phyloP scores from a whole-genome alignment of 2,888 invertebrate genomes.

The Trilocha varians region DNA sequence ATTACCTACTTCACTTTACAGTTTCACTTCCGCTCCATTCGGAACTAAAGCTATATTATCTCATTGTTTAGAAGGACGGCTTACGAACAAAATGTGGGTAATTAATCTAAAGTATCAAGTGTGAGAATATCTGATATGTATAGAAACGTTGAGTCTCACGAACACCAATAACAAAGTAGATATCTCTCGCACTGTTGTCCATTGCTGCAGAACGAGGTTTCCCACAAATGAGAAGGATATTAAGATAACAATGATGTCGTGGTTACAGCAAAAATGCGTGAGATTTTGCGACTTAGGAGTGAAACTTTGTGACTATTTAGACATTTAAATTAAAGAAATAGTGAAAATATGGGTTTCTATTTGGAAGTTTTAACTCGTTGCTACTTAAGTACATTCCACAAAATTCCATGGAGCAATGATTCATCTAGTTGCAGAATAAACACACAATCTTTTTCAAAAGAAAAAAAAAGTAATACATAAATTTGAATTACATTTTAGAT shows the following conservation, averaged over 20 bases:
- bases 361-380: too few relatives aligned
- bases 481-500: too few relatives aligned
- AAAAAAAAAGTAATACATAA: too few relatives aligned
- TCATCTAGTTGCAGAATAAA: too few relatives aligned
- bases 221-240: constrained; percentile 39
- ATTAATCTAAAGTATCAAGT: background rate
- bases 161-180: constrained; percentile 23
- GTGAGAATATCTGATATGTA: constrained; percentile 23
- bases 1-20: background rate
- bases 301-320: too few relatives aligned
- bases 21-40: background rate
- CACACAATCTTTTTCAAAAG: too few relatives aligned
- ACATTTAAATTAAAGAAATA: too few relatives aligned
- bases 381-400: too few relatives aligned
- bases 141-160: background rate
- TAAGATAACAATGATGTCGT: background rate
- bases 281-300: too few relatives aligned
- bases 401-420: too few relatives aligned
- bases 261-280: background rate
- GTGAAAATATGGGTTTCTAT: too few relatives aligned
- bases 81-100: background rate
- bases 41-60: background rate
- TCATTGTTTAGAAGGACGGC: background rate
- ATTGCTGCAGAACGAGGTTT: constrained; percentile 37
- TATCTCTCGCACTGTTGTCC: constrained; percentile 4